Percentiles rank a stretch among this genome's conserved stretches.
Conservation (phyloP, 2,797 vertebrate species). For the Poecilia wingei region DNA sequence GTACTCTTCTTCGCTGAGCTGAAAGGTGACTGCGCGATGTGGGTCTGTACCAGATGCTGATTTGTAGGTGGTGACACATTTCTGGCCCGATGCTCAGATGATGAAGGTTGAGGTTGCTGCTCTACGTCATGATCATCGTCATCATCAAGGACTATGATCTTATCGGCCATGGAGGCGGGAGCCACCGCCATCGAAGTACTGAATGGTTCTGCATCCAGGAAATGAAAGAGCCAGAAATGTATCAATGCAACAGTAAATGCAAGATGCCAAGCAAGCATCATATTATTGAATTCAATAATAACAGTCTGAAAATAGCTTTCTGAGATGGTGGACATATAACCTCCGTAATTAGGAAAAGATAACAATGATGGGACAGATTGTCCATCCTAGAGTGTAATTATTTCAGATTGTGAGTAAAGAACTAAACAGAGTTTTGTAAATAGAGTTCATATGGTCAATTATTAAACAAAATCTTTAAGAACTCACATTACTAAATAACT, state of each 20-base stretch:
- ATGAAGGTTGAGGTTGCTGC: conserved; percentile 47
- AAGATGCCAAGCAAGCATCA: neutral
- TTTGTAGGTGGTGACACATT: conserved; percentile 1
- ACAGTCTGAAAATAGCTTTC: neutral
- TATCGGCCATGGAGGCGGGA: conserved; percentile 71
- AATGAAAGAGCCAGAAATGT: neutral
- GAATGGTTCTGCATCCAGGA: conserved; percentile 19
- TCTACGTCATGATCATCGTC: conserved; percentile 63
- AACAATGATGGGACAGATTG: neutral
- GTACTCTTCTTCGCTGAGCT: conserved; percentile 63
- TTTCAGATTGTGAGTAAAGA: neutral
- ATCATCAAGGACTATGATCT: conserved; percentile 80
- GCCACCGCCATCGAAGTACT: conserved; percentile 67
- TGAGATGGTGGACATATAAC: neutral
- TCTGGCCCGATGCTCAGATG: conserved; percentile 12
- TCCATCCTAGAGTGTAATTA: neutral
- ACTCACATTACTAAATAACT: neutral
- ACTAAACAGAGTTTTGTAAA: neutral
- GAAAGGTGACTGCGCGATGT: conserved; percentile 77
- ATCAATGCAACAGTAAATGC: neutral
- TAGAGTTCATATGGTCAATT: neutral
- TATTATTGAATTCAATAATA: neutral
- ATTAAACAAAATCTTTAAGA: neutral
- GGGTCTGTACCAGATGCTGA: conserved; percentile 51
- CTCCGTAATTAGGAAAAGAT: neutral